phyloP scores from a whole-genome alignment of 2,113 vertebrate genomes.

The Nothobranchius kuhntae region DNA sequence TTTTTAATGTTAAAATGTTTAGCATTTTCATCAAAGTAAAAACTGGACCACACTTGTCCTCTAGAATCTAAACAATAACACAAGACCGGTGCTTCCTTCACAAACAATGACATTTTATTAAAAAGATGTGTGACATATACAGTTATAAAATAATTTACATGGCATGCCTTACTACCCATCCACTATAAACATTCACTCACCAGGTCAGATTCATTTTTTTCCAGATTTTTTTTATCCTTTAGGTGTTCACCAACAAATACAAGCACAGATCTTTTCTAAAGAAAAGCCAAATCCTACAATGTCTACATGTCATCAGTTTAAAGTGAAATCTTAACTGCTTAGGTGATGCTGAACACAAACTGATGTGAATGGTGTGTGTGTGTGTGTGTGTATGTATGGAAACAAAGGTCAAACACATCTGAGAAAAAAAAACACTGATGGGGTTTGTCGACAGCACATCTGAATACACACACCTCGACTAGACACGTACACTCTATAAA shows the following conservation, averaged over 20 bases:
- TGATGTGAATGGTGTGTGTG: conserved; percentile 49
- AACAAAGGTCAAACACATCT: conserved; percentile 49
- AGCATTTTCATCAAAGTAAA: too few species aligned
- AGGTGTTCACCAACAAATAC: conserved; percentile 75
- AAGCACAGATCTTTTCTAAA: conserved; percentile 74
- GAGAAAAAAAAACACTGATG: conserved; percentile 72
- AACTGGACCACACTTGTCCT: neutral
- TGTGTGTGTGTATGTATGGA: conserved; percentile 41
- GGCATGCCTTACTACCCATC: conserved; percentile 81
- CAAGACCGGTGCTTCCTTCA: conserved; percentile 44
- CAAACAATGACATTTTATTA: conserved; percentile 78
- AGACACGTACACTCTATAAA: conserved; percentile 72
- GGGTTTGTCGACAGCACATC: conserved; percentile 70
- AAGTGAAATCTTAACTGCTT: conserved; percentile 57
- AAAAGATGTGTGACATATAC: conserved; percentile 80
- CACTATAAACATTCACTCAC: conserved; percentile 80
- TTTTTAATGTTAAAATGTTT: too few species aligned
- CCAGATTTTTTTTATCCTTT: conserved; percentile 66
- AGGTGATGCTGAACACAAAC: conserved; percentile 54
- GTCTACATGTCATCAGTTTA: conserved; percentile 68
- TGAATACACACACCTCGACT: conserved; percentile 73
- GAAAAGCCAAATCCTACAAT: conserved; percentile 70
- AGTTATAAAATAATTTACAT: conserved; percentile 82
- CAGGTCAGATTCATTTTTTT: conserved; percentile 70
- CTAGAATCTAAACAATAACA: neutral